Evolutionary conservation across 2,113 vertebrate species (phyloP).

Genomic region (Cyanoliseus patagonus): DNA sequence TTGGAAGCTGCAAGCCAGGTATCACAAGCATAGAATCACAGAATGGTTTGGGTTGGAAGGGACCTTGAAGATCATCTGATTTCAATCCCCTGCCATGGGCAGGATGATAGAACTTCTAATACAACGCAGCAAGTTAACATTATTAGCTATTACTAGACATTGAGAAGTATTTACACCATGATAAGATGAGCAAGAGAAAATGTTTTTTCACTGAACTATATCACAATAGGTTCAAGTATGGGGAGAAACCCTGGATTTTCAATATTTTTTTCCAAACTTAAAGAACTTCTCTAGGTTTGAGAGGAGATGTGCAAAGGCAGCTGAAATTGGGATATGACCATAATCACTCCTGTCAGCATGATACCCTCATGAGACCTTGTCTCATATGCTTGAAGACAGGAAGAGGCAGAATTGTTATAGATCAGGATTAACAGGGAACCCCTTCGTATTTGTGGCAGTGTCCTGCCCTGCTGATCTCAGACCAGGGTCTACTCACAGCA

Average conservation of each 20-base stretch:
- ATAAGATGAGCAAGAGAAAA: neutral
- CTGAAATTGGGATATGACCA: neutral
- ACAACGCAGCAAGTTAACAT: neutral
- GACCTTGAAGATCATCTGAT: neutral
- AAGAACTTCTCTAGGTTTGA: no score
- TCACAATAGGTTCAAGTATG: fast-evolving
- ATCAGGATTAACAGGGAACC: neutral
- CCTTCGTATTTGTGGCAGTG: fast-evolving
- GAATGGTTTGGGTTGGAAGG: neutral
- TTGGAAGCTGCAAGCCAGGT: neutral
- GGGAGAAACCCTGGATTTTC: neutral
- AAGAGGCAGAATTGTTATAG: neutral
- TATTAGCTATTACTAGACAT: neutral
- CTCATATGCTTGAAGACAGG: neutral
- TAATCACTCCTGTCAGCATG: fast-evolving
- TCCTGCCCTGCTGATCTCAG: neutral
- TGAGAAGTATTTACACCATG: neutral
- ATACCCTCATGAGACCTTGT: fast-evolving
- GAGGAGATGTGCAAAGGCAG: neutral
- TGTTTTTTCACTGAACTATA: neutral
- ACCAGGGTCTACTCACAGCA: fast-evolving
- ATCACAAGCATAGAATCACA: neutral
- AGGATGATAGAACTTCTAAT: neutral
- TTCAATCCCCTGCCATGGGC: neutral
- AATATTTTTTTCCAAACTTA: fast-evolving